phyloP scores from a whole-genome alignment of 2,113 vertebrate species.

The Nematolebias whitei region DNA sequence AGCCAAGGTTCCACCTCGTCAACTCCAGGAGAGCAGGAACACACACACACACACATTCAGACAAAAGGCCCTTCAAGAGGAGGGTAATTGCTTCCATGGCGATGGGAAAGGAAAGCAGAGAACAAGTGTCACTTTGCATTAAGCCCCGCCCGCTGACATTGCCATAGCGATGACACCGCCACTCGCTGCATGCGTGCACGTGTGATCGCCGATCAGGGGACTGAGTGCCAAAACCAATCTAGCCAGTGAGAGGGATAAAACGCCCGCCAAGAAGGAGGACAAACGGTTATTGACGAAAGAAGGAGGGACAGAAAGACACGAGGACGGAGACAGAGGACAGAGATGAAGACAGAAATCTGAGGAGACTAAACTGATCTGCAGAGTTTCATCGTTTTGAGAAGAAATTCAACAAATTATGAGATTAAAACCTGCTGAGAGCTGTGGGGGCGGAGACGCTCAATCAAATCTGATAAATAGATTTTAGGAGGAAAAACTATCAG shows the following conservation, averaged over 20 bases:
- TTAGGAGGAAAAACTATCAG: too few species aligned
- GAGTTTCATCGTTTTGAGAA: too few species aligned
- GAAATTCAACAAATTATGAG: too few species aligned
- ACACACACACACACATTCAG: conserved; percentile 33
- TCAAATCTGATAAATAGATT: too few species aligned
- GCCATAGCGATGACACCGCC: conserved; percentile 89
- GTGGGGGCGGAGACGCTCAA: too few species aligned
- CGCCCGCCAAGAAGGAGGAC: not conserved
- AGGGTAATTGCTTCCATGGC: conserved; percentile 96
- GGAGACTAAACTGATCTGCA: not conserved
- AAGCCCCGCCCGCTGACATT: conserved; percentile 93
- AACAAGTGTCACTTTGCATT: conserved; percentile 99
- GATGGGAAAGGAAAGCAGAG: conserved; percentile 95
- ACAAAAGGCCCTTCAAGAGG: conserved; percentile 67
- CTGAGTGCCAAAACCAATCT: conserved; percentile 51
- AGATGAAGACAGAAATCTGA: not conserved
- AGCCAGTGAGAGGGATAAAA: too few species aligned
- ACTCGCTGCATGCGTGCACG: conserved; percentile 31
- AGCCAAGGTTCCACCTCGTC: conserved; percentile 61
- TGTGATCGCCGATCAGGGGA: conserved; percentile 86
- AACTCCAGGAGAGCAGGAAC: conserved; percentile 46
- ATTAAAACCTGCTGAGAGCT: too few species aligned
- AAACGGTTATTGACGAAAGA: not conserved
- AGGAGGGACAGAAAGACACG: not conserved
- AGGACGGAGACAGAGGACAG: not conserved